Base-by-base conservation (phyloP, 2,113 vertebrate genomes). In the Anser cygnoides region DNA sequence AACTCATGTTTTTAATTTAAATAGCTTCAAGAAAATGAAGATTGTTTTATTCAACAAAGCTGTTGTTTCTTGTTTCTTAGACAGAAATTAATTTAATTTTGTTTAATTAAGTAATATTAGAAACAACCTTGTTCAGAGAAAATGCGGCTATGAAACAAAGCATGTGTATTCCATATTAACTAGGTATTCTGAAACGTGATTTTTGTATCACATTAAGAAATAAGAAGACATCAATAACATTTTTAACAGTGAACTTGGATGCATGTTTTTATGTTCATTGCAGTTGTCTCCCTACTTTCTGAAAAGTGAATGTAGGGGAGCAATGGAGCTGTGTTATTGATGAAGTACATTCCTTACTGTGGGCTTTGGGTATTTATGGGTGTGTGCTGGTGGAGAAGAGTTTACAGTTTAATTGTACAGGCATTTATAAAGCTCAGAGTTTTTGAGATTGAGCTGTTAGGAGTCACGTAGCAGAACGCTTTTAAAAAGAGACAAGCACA, bases 1-100 rank as follows among this genome's bases (percentile, higher is more conserved):
- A 97, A 97, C 74, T 96, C 96, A 93, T 98, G 98, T 96, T 98
- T 98, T 98, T 97, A 98, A 98, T 98, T 98, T 98, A 98, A 97
- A 94, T 90, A 96, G 95, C 96, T 97, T 96, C 76, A 96, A 93
- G 95, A 97, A 98, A 97, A 97, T 94, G 91, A 96, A 97, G 94
- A 97, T 97, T 91, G 95, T 96, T 98, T 97, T 91, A 97, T 97
- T 97, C 93, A 97, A 90, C 96, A 94, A 87, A 86, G 91, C 96
- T 92, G 79, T 50, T 97, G 89, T 94, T 95, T 96, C 87, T 96
- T 97, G 92, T 93, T 97, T 95, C 95, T 97, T 93, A 97, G 93
- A 91, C 43, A 95, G 85, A 98, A 97, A 97, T 96, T 96, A 97
- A 95, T 95, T 93, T 92, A 89, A 97, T 97, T 97, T 96, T 15